phyloP scores from a whole-genome alignment of 2,797 vertebrate species.

The Sphenopsis melanotis region DNA sequence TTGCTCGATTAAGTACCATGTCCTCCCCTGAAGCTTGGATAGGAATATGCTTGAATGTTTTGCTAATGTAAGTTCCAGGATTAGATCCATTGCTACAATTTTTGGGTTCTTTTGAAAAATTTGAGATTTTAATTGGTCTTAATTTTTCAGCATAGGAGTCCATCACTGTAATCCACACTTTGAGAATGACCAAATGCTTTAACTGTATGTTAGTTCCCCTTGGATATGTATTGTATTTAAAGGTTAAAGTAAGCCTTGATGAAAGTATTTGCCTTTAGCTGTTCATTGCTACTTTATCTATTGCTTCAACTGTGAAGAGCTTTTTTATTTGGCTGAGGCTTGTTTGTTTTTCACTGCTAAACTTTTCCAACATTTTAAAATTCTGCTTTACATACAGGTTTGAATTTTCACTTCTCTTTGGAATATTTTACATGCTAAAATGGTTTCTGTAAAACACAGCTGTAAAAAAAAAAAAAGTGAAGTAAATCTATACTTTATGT shows the following conservation, averaged over 20 bases:
- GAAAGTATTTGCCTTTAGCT: background rate
- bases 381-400: background rate
- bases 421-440: conserved; percentile 10
- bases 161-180: background rate
- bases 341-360: background rate
- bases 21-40: background rate
- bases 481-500: background rate
- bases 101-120: background rate
- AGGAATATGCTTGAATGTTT: background rate
- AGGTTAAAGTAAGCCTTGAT: background rate
- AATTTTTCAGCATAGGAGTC: background rate
- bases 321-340: background rate
- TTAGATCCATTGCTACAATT: background rate
- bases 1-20: background rate
- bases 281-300: background rate
- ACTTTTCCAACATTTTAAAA: background rate
- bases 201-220: background rate
- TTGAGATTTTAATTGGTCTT: background rate
- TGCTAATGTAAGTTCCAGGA: background rate
- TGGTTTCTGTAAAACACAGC: conserved; percentile 17
- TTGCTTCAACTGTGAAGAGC: background rate
- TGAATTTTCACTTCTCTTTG: conserved; percentile 46
- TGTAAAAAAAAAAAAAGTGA: background rate
- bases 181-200: background rate
- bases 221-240: background rate